Evolutionary conservation across 2,888 invertebrate genomes (phyloP), one percentile per base, ranked within the genome.

Genomic region (Drosophila dives): DNA sequence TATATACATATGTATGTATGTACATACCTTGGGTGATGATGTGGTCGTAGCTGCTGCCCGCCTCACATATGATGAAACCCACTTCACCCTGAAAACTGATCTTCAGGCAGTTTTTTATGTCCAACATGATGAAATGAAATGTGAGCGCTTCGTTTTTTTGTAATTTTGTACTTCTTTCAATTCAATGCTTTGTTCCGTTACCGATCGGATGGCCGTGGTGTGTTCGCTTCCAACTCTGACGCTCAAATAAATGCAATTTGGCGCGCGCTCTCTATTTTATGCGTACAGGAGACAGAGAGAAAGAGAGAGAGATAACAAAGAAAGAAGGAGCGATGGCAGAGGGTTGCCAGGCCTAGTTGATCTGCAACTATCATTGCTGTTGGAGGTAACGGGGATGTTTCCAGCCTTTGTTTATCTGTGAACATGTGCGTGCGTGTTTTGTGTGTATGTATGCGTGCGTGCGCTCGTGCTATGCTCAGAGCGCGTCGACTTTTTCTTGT

Each of bases 21-120:
- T 2, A 34, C 10, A 32, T 23, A 92, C 92, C 90, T 63, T 79
- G 79, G n/a, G 66, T 75, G 4, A 92, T 77, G n/a, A 92, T 78
- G 20, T 90, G 81, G 4, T 88, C 83, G 54, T 89, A 92, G 29
- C 72, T 77, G 75, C 71, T 79, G 63, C 66, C 72, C 6, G 68
- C 38, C 17, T 74, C 71, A 45, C 76, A 90, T 7, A 71, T 65
- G 2, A 89, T 56, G 20, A 65, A 66, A 26, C 63, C 66, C n/a
- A 77, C 42, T 17, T 77, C 67, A 55, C 86, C 83, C n/a, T 74
- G 78, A 53, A 72, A 89, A 3, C 72, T 72, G 49, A 89, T 76
- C 71, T 91, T 90, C 3, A 89, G 29, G 63, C 80, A 77, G 51
- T 61, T 69, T 51, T 71, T 75, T 1, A 63, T 54, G 1, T 72